Evolutionary conservation across 2,113 vertebrate species (phyloP).

Genomic region (Chaenocephalus aceratus): DNA sequence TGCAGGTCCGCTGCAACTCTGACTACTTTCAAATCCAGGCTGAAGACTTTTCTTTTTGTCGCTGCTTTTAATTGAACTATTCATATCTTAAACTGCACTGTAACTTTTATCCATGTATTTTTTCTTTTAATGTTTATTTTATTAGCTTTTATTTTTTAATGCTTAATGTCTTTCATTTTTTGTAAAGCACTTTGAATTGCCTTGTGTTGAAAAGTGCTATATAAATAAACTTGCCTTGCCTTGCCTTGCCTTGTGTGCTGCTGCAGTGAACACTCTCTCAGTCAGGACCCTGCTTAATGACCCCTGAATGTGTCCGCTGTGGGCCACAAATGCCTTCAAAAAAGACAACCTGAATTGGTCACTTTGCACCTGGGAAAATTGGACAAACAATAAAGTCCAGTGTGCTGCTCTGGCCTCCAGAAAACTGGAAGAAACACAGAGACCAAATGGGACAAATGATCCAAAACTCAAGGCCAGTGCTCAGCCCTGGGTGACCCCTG

Average conservation of each 20-base stretch:
- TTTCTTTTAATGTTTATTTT: no score
- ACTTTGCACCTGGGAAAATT: slow-evolving; percentile 22
- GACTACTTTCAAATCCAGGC: no score
- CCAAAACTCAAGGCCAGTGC: background rate
- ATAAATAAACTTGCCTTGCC: no score
- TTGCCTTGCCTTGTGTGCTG: background rate
- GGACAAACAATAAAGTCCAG: background rate
- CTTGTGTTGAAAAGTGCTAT: no score
- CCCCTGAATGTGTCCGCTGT: slow-evolving; percentile 44
- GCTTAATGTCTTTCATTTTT: no score
- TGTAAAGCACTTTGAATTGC: no score
- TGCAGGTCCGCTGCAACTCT: no score
- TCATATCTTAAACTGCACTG: no score
- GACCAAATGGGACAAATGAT: background rate
- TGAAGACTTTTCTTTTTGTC: no score
- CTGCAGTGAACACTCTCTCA: slow-evolving; percentile 41
- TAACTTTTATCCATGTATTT: no score
- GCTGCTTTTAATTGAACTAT: no score
- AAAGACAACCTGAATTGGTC: slow-evolving; percentile 17
- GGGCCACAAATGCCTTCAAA: slow-evolving; percentile 47
- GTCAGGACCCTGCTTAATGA: slow-evolving; percentile 59
- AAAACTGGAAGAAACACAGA: background rate
- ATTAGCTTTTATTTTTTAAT: no score
- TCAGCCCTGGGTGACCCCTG: slow-evolving; percentile 19
- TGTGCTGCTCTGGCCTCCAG: background rate